phyloP scores from a whole-genome alignment of 2,797 vertebrate genomes.

The Mormyrops boulengeri region DNA sequence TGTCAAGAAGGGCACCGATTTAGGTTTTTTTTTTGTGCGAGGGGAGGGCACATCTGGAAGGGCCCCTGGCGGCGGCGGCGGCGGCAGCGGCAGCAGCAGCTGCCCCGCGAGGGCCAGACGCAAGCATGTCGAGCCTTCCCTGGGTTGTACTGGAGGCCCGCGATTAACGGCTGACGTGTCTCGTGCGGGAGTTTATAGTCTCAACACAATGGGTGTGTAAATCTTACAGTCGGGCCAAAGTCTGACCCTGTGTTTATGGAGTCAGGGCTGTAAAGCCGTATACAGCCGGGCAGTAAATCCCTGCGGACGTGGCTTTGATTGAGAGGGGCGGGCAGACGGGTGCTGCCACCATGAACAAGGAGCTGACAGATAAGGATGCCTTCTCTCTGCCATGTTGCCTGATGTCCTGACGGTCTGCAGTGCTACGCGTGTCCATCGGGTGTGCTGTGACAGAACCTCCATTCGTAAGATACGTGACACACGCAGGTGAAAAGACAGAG shows the following conservation, averaged over 20 bases:
- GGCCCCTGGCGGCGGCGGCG: not conserved
- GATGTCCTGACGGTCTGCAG: not conserved
- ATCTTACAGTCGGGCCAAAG: slow-evolving; percentile 26
- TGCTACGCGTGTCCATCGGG: slow-evolving; percentile 7
- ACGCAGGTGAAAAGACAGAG: not conserved
- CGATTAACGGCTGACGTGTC: not conserved
- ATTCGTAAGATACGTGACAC: not conserved
- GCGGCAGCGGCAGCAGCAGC: not conserved
- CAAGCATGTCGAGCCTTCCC: too few relatives aligned
- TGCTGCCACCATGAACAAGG: not conserved
- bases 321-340: slow-evolving; percentile 34
- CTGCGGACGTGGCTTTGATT: slow-evolving; percentile 36
- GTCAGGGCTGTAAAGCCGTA: slow-evolving; percentile 46
- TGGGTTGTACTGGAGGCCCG: not conserved
- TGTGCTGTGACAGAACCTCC: not conserved
- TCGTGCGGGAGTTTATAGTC: slow-evolving; percentile 2
- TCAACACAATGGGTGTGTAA: slow-evolving; percentile 5
- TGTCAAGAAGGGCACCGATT: not conserved
- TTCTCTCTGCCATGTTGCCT: slow-evolving; percentile 15
- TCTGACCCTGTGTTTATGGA: slow-evolving; percentile 33
- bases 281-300: slow-evolving; percentile 19
- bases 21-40: not conserved
- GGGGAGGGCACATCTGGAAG: not conserved
- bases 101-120: not conserved
- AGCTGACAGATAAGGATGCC: slow-evolving; percentile 37